Evolutionary conservation across 2,113 vertebrate species (phyloP).

Genomic region (Centropus bengalensis): DNA sequence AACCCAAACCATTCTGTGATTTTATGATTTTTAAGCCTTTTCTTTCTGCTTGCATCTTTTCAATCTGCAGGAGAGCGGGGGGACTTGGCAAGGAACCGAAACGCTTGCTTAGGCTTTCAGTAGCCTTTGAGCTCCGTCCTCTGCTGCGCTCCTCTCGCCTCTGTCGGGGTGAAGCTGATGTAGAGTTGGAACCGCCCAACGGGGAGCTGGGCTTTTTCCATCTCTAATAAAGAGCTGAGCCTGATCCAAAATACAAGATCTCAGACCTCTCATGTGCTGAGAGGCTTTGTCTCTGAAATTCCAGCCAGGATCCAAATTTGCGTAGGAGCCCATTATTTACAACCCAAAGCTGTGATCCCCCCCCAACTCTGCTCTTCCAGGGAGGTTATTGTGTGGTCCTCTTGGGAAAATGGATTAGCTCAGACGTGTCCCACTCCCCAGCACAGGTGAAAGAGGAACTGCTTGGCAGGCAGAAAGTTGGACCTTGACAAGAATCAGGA

Average conservation of each 20-base stretch:
- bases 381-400: conserved; percentile 15
- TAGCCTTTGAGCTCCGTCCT: not conserved
- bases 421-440: not conserved
- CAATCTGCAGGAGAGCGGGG: not conserved
- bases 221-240: not conserved
- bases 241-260: not conserved
- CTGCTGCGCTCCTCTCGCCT: not conserved
- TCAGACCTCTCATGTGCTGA: not conserved
- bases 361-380: not conserved
- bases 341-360: not conserved
- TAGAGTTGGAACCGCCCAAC: not conserved
- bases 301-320: not conserved
- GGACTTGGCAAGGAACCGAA: not conserved
- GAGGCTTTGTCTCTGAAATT: not conserved
- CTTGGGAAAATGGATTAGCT: conserved; percentile 32
- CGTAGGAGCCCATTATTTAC: not conserved
- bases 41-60: not conserved
- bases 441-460: conserved; percentile 53
- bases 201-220: not conserved
- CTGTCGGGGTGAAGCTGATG: not conserved
- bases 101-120: not conserved
- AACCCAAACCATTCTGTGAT: no score
- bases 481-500: conserved; percentile 29
- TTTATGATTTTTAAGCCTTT: not conserved
- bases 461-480: conserved; percentile 3